These are phyloP conservation scores for Tribolium freemani DNA, from an alignment of 2,888 invertebrate genomes.

Conservation along the genomic window DNA sequence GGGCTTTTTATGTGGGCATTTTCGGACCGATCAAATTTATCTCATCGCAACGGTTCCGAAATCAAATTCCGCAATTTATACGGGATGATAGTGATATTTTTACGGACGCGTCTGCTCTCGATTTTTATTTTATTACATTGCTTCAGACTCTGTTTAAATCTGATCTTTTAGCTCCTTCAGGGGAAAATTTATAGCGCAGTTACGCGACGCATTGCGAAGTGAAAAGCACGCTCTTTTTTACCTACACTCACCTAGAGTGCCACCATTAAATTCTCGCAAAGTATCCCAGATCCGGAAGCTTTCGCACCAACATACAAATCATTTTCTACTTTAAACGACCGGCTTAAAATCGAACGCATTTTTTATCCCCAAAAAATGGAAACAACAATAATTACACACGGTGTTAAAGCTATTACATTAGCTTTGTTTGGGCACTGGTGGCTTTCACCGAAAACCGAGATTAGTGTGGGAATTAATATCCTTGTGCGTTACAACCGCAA, in stretches of 20 bases:
- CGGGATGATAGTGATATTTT: slow-evolving; percentile 28
- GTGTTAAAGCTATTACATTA: neutral
- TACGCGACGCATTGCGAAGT: slow-evolving; percentile 7
- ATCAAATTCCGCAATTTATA: slow-evolving; percentile 31
- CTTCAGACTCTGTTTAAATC: slow-evolving; percentile 18
- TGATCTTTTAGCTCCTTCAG: slow-evolving; percentile 15
- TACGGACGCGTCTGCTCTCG: slow-evolving; percentile 20
- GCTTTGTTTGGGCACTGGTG: neutral
- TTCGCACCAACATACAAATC: neutral
- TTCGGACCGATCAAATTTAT: slow-evolving; percentile 29
- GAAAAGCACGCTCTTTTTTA: slow-evolving; percentile 9
- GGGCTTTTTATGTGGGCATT: slow-evolving; percentile 31
- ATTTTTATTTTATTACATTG: slow-evolving; percentile 35
- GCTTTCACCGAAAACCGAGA: neutral
- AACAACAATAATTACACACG: neutral
- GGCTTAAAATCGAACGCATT: neutral
- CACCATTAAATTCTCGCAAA: neutral
- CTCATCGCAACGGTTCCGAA: slow-evolving; percentile 13
- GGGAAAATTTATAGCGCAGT: slow-evolving; percentile 12
- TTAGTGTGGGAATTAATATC: neutral
- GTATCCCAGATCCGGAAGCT: neutral
- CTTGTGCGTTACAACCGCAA: neutral
- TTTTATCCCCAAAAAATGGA: neutral
- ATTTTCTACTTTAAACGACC: neutral
- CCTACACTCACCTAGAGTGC: neutral